Evolutionary conservation across 2,888 invertebrate genomes (phyloP), one percentile per base, ranked within the genome.

Genomic region (Agriotes lineatus): DNA sequence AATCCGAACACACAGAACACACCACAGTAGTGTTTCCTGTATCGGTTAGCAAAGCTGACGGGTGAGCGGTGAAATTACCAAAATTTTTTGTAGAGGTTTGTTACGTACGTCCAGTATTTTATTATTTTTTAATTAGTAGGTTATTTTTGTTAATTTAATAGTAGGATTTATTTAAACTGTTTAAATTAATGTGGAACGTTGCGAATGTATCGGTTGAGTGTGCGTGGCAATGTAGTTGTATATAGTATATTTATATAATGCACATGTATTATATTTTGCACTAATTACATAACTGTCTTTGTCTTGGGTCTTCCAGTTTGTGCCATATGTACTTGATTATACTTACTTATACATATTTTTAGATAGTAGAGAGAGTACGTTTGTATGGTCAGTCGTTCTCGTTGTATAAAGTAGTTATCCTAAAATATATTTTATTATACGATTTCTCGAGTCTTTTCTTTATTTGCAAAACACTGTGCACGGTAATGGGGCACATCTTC

Each of bases 251-350:
- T 39, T 59, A 39, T 56, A 20, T 59, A 56, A 62, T 45, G 62
- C 70, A 70, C 70, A 22, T 70, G 67, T 70, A 67, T 67, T 65
- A 67, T 70, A 70, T 37, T 63, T 42, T 48, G 67, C 70, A 67
- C 66, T 52, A 60, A 54, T 56, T 64, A 58, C 25, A 61, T 56
- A 57, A 64, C 48, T 64, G 12, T 39, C 22, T 44, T 52, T 22
- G 33, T 50, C 45, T 22, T 64, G 65, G 61, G 61, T 63, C 59
- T 63, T 63, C 63, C 68, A 69, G 50, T 69, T 64, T 60, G 69
- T 69, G 69, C 69, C 69, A 69, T 69, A 69, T 64, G 63, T 59
- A 37, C 56, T 56, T 56, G 39, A 10, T 20, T 48, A 18, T 42
- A 22, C 48, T 48, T 22, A 19, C n/a, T n/a, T n/a, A 22, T 48